Percentiles rank a stretch among this genome's conserved stretches.
These are phyloP conservation scores for Drosophila emarginata DNA, from an alignment of 2,888 invertebrate species.

Conservation along the genomic window DNA sequence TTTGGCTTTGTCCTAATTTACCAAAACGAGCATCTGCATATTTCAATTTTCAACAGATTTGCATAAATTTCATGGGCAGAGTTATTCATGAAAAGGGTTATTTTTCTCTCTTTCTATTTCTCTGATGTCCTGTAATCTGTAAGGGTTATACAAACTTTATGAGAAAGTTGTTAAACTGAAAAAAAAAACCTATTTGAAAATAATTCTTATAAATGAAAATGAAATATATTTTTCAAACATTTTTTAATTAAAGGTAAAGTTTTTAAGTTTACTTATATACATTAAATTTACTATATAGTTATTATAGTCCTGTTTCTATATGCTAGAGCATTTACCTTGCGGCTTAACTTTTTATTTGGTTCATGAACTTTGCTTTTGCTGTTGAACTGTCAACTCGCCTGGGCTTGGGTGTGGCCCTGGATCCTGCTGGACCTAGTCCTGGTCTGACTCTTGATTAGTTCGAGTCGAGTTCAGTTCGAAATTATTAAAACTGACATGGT, in stretches of 20 bases:
- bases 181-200: neutral
- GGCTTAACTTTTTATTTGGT: neutral
- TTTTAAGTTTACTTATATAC: too few species aligned
- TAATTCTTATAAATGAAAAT: too few species aligned
- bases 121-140: neutral
- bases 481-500: constrained; percentile 68
- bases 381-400: constrained; percentile 41
- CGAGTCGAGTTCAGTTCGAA: constrained; percentile 48
- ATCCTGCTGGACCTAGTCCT: constrained; percentile 10
- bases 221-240: too few species aligned
- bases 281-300: too few species aligned
- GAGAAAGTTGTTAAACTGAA: neutral
- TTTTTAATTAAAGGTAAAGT: too few species aligned
- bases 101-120: constrained; percentile 21
- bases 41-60: constrained; percentile 74
- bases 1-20: constrained; percentile 43
- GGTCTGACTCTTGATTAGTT: constrained; percentile 60
- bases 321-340: neutral
- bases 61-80: constrained; percentile 60
- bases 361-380: constrained; percentile 7
- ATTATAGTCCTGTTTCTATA: neutral
- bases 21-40: constrained; percentile 72
- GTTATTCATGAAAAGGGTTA: constrained; percentile 63
- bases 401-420: constrained; percentile 23
- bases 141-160: neutral